Evolutionary conservation across 2,797 vertebrate species (phyloP), one percentile per base, ranked within the genome.

Genomic region (Myotis vivesi): DNA sequence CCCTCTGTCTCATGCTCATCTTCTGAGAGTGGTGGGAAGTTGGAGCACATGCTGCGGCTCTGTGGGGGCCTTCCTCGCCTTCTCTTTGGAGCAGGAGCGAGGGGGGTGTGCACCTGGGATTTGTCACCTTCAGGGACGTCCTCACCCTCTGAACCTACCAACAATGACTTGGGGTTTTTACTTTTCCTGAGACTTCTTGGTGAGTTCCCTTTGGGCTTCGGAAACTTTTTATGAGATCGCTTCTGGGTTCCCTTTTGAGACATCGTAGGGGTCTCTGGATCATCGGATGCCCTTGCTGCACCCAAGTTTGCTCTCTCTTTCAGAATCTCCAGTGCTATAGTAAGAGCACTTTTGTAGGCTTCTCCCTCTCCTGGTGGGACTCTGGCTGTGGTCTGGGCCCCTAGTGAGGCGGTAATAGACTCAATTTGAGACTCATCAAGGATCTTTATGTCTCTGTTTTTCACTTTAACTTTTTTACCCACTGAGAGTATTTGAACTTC

Each of bases 401-500:
- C 19, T 4, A 23, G 44, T 3, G 38, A 71, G 75, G 84, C 36
- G 57, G 51, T 2, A 0, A 76, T 9, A 80, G 33, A 87, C 53
- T 84, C 33, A 6, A 55, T 72, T 11, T 79, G 38, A 44, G 90
- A 80, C 38, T 89, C 44, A 1, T 5, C 80, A 6, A 92, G 90
- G 33, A 11, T 19, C 79, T 41, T 79, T 6, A 73, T 1, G 6
- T 79, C 84, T 75, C 51, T 71, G 23, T 19, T 57, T 33, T 79
- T 36, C 81, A 96, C 76, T 46, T 55, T 28, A 2, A 41, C 6
- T 30, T 69, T 94, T 25, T 90, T 62, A 12, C 28, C 49, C 30
- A 66, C 33, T 0, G 81, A 53, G 36, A 95, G 76, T 12, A 95
- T 95, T 57, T 93, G 16, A 2, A 94, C 77, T 57, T 94, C 38